Evolutionary conservation across 2,113 vertebrate genomes (phyloP).

Genomic region (Ceyx margarethae): DNA sequence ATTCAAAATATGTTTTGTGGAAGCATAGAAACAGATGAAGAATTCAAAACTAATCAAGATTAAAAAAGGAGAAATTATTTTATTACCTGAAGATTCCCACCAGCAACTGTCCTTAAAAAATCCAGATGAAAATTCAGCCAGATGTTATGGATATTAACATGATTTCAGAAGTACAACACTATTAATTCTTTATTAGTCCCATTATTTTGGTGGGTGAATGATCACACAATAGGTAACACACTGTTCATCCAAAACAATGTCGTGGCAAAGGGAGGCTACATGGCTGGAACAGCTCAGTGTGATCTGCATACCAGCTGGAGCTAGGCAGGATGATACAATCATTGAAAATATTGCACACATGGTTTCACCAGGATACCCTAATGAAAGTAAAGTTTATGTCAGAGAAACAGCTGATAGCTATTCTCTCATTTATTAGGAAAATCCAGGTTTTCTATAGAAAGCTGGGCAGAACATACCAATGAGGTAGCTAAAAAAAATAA

Average conservation of each 20-base stretch:
- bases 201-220: not conserved
- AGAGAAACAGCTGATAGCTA: conserved; percentile 56
- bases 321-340: conserved; percentile 44
- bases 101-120: not conserved
- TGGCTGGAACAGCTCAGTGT: conserved; percentile 4
- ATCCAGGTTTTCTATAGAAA: conserved; percentile 14
- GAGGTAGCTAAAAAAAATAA: conserved; percentile 20
- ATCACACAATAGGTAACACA: not conserved
- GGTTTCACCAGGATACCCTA: conserved; percentile 21
- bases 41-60: conserved; percentile 1
- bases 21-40: not conserved
- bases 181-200: not conserved
- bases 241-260: not conserved
- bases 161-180: not conserved
- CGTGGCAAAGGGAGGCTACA: not conserved
- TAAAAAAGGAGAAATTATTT: not conserved
- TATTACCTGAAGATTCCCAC: not conserved
- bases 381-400: conserved; percentile 49
- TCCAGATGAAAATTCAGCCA: not conserved
- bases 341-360: conserved; percentile 51
- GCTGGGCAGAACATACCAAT: not conserved
- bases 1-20: not conserved
- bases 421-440: conserved; percentile 40
- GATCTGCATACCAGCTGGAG: conserved; percentile 53
- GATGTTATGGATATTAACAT: not conserved